Percentiles rank a stretch among this genome's conserved stretches.
Evolutionary conservation across 2,113 vertebrate genomes (phyloP).

Genomic region (Stictonetta naevosa): DNA sequence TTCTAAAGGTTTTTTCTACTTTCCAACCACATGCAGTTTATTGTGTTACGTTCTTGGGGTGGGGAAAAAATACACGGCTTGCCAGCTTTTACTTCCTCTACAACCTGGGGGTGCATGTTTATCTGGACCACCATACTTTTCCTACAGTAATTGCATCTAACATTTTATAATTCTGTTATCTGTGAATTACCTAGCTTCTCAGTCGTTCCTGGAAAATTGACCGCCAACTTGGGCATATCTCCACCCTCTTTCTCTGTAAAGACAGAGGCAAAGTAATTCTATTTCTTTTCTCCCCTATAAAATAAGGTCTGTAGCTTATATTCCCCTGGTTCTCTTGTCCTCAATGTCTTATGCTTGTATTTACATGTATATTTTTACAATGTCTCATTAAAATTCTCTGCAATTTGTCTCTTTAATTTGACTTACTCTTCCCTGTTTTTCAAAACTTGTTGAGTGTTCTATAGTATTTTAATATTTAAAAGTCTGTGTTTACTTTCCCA

Average conservation of each 20-base stretch:
- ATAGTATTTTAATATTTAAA: constrained; percentile 14
- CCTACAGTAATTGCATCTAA: constrained; percentile 65
- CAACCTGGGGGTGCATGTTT: constrained; percentile 58
- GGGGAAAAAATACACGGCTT: constrained; percentile 30
- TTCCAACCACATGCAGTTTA: constrained; percentile 41
- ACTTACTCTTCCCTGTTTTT: constrained; percentile 18
- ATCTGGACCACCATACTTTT: constrained; percentile 59
- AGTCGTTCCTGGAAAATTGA: constrained; percentile 77
- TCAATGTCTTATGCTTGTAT: constrained; percentile 44
- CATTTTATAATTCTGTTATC: constrained; percentile 62
- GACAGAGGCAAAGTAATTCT: constrained; percentile 77
- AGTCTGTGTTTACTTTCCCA: constrained; percentile 33
- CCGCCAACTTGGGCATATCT: constrained; percentile 79
- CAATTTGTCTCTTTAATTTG: constrained; percentile 22
- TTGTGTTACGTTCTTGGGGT: constrained; percentile 48
- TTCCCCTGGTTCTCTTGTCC: constrained; percentile 50
- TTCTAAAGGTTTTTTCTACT: background rate
- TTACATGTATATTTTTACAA: constrained; percentile 7
- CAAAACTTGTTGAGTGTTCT: background rate
- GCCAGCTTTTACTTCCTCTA: constrained; percentile 39
- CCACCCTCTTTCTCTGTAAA: constrained; percentile 82
- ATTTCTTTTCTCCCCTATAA: constrained; percentile 61
- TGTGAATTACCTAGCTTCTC: constrained; percentile 78
- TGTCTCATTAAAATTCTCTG: background rate
- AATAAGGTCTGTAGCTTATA: constrained; percentile 67